phyloP scores from a whole-genome alignment of 2,113 vertebrate species.

The Acinonyx jubatus region DNA sequence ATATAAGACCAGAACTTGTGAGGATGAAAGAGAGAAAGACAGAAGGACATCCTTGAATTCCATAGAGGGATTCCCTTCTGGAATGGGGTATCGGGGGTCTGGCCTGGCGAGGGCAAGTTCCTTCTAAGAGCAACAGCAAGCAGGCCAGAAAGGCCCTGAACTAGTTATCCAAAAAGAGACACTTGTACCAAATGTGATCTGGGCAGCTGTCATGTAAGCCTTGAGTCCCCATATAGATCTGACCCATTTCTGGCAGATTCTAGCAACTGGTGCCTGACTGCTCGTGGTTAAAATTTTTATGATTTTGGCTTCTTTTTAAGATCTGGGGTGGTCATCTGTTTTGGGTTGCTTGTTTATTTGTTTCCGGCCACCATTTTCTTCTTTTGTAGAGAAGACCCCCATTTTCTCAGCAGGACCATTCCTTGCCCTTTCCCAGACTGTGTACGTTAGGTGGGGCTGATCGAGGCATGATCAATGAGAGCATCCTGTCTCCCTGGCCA shows the following conservation, averaged over 20 bases:
- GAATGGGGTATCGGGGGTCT: not conserved
- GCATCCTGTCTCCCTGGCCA: not conserved
- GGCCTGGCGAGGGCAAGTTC: not conserved
- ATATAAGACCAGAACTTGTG: not conserved
- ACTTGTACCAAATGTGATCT: not conserved
- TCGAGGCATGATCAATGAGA: not conserved
- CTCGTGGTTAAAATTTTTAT: not conserved
- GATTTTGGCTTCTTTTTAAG: slow-evolving; percentile 6
- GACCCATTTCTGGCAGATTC: not conserved
- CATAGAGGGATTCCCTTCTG: not conserved
- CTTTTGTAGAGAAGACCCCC: not conserved
- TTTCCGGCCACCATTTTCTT: not conserved
- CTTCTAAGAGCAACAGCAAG: not conserved
- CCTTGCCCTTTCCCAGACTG: not conserved
- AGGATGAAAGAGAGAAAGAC: not conserved
- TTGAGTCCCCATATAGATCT: not conserved
- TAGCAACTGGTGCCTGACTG: not conserved
- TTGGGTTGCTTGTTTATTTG: not conserved
- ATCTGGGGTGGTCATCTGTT: not conserved
- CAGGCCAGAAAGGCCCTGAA: not conserved
- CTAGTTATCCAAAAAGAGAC: not conserved
- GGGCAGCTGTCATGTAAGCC: not conserved
- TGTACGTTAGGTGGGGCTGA: not conserved
- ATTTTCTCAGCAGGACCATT: not conserved
- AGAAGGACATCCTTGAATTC: not conserved